phyloP scores from a whole-genome alignment of 2,113 vertebrate species.

The Scomber japonicus region DNA sequence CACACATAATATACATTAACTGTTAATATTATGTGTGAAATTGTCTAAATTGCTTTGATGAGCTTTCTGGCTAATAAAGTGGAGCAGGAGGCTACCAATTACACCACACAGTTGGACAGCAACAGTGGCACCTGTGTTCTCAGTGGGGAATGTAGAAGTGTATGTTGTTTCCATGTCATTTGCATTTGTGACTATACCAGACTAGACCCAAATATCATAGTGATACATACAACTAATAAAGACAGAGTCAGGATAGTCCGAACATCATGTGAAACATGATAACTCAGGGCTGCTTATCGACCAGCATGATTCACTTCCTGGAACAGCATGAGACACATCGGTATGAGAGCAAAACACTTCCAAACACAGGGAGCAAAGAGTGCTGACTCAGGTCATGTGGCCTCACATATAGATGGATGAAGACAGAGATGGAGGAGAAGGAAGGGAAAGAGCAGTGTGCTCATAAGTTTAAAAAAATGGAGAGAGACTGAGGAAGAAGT shows the following conservation, averaged over 20 bases:
- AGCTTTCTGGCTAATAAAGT: constrained; percentile 42
- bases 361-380: constrained; percentile 41
- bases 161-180: not conserved
- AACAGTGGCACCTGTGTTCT: constrained; percentile 49
- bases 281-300: constrained; percentile 52
- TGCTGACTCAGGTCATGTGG: constrained; percentile 70
- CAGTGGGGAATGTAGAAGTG: constrained; percentile 16
- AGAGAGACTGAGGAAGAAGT: not conserved
- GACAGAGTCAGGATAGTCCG: constrained; percentile 6
- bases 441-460: constrained; percentile 2
- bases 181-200: not conserved
- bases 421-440: constrained; percentile 10
- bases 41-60: constrained; percentile 51
- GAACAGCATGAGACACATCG: constrained; percentile 46
- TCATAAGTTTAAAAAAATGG: constrained; percentile 12
- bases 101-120: constrained; percentile 54
- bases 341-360: constrained; percentile 23
- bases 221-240: constrained; percentile 35
- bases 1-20: not conserved
- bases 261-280: constrained; percentile 59
- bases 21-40: constrained; percentile 16
- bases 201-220: constrained; percentile 9
- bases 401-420: constrained; percentile 26
- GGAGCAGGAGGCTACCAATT: constrained; percentile 60
- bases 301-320: constrained; percentile 60